phyloP scores from a whole-genome alignment of 2,113 vertebrate species.

The Ophiodon elongatus region DNA sequence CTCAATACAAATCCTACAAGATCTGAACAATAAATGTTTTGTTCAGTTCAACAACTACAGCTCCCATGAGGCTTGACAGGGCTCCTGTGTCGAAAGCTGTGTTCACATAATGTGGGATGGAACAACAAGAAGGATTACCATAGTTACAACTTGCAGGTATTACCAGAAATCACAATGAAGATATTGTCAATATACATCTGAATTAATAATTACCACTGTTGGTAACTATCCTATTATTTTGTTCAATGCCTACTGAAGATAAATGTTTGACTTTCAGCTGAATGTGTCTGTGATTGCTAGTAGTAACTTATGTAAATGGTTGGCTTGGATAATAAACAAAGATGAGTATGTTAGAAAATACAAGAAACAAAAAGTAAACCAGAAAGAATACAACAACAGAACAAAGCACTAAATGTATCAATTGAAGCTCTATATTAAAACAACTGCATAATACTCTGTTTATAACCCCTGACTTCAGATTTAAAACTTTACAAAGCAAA shows the following conservation, averaged over 20 bases:
- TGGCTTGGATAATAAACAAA: neutral
- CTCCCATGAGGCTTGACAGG: neutral
- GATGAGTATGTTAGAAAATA: neutral
- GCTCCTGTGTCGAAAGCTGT: neutral
- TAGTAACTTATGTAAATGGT: neutral
- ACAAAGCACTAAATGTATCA: neutral
- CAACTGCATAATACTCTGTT: neutral
- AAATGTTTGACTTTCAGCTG: neutral
- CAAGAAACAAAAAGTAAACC: neutral
- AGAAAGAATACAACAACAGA: neutral
- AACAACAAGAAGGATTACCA: neutral
- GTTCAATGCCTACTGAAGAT: neutral
- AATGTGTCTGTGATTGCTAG: neutral
- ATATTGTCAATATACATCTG: neutral
- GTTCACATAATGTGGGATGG: neutral
- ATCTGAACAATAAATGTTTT: neutral
- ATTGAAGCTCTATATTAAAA: neutral
- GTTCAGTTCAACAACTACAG: neutral
- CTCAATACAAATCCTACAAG: neutral
- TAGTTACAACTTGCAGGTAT: neutral
- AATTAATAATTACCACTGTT: neutral
- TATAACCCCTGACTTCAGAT: neutral
- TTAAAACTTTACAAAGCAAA: neutral
- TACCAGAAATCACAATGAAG: neutral
- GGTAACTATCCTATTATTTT: neutral